These are phyloP conservation scores for Isurus oxyrinchus DNA, from an alignment of 2,113 vertebrate species.

Conservation along the genomic window DNA sequence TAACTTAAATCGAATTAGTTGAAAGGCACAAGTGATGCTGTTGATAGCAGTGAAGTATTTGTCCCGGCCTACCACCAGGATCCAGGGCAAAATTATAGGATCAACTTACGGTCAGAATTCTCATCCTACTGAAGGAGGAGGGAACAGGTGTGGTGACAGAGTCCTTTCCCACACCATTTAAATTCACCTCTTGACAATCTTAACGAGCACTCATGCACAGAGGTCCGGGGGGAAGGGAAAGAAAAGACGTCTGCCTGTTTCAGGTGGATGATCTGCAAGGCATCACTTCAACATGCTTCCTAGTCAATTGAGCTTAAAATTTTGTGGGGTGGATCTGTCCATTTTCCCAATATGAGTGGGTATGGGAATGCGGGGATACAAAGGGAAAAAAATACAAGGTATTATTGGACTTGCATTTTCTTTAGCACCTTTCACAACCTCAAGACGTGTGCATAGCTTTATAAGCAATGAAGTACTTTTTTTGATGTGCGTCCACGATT, in stretches of 20 bases:
- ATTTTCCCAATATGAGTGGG: not conserved
- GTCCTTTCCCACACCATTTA: not conserved
- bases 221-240: not conserved
- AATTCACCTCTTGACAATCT: slow-evolving; percentile 10
- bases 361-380: not conserved
- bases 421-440: not conserved
- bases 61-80: not conserved
- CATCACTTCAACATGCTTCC: not conserved
- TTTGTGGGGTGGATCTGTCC: not conserved
- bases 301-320: not conserved
- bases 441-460: not conserved
- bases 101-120: not conserved
- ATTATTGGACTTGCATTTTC: not conserved
- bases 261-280: not conserved
- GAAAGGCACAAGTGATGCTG: not conserved
- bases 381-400: not conserved
- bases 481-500: not conserved
- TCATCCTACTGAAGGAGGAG: not conserved
- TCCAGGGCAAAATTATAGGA: not conserved
- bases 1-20: not conserved
- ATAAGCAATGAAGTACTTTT: not conserved
- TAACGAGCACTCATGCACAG: not conserved
- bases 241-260: not conserved
- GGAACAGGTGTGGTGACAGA: not conserved
- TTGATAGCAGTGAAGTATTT: not conserved